These are phyloP conservation scores for Pseudomyrmex cubaensis DNA, from an alignment of 1,140 invertebrate species.

Conservation along the genomic window DNA sequence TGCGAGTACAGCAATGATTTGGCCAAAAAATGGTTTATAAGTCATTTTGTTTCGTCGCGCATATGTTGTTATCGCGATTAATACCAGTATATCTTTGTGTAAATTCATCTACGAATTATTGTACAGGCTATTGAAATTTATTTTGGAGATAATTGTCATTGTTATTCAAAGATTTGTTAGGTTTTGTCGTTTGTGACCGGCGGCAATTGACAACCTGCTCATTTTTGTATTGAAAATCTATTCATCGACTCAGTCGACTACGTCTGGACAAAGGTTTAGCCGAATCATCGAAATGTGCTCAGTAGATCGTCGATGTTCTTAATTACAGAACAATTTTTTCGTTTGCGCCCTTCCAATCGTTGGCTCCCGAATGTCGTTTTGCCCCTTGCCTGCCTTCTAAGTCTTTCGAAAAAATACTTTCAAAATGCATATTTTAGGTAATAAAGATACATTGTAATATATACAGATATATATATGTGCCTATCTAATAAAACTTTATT, in stretches of 20 bases:
- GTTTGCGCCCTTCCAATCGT: slow-evolving; percentile 49
- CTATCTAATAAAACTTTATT: slow-evolving; percentile 64
- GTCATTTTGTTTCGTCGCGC: slow-evolving; percentile 67
- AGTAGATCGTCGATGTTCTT: slow-evolving; percentile 51
- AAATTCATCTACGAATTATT: slow-evolving; percentile 40
- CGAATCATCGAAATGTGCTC: slow-evolving; percentile 22
- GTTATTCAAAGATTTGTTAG: slow-evolving; percentile 28
- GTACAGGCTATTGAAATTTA: slow-evolving; percentile 20
- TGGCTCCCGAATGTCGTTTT: slow-evolving; percentile 38
- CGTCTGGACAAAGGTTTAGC: background rate
- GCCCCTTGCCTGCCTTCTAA: slow-evolving; percentile 53
- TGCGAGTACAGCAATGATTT: slow-evolving; percentile 75
- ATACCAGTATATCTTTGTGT: slow-evolving; percentile 65
- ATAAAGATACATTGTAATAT: slow-evolving; percentile 68
- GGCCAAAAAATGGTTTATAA: slow-evolving; percentile 66
- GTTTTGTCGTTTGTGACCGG: slow-evolving; percentile 18
- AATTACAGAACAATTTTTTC: slow-evolving; percentile 60
- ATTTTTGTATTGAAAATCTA: slow-evolving; percentile 32
- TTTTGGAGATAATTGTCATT: slow-evolving; percentile 36
- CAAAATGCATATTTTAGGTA: slow-evolving; percentile 68
- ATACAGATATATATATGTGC: slow-evolving; percentile 51
- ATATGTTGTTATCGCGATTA: slow-evolving; percentile 58
- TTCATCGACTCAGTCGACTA: slow-evolving; percentile 1
- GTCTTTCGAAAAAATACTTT: slow-evolving; percentile 60
- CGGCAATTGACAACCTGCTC: slow-evolving; percentile 22